Conservation (phyloP, 2,888 invertebrate genomes). For the Heliconius ismenius region DNA sequence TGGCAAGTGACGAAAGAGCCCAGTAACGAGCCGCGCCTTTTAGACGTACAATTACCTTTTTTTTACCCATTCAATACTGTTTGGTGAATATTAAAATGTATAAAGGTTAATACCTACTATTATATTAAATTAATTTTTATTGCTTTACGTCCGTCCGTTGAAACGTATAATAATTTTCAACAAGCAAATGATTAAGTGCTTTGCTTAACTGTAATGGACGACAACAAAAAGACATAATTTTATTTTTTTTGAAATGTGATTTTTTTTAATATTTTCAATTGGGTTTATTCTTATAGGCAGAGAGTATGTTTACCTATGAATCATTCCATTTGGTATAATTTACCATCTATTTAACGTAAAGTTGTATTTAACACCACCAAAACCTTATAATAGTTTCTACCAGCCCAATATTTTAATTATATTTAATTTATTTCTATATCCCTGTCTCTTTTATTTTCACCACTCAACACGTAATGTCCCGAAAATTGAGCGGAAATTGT, state of each 20-base stretch:
- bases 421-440: too few species aligned
- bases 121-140: constrained; percentile 27
- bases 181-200: neutral
- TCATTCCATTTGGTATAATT: neutral
- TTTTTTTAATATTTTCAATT: too few species aligned
- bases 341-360: neutral
- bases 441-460: neutral
- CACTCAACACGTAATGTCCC: neutral
- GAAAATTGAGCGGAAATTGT: neutral
- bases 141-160: neutral
- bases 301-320: too few species aligned
- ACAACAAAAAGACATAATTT: neutral
- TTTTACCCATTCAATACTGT: constrained; percentile 8
- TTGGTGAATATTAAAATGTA: constrained; percentile 23
- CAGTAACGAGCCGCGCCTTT: constrained; percentile 18
- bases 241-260: neutral
- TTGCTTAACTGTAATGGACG: neutral
- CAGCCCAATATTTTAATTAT: too few species aligned
- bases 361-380: too few species aligned
- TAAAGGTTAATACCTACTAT: constrained; percentile 14
- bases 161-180: neutral
- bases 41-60: constrained; percentile 18
- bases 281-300: too few species aligned
- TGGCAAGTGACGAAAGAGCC: constrained; percentile 13
- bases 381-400: too few species aligned